Percentiles rank a stretch among this genome's conserved stretches.
Evolutionary conservation across 2,888 invertebrate genomes (phyloP).

Genomic region (Thyatira batis): DNA sequence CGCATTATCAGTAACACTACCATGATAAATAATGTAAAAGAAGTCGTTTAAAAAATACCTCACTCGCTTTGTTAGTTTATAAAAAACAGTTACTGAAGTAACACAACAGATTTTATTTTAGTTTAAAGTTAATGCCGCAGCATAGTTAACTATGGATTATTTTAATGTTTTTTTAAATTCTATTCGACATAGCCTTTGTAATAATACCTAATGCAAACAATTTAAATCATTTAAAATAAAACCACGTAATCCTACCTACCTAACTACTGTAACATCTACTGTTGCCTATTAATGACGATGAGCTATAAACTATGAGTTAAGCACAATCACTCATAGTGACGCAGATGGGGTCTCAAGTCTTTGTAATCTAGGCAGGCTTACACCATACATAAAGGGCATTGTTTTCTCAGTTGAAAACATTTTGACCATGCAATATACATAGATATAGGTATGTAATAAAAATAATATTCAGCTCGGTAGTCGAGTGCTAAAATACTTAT

Average conservation of each 20-base stretch:
- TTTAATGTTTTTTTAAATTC: background rate
- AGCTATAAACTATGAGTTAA: slow-evolving; percentile 80
- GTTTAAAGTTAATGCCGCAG: background rate
- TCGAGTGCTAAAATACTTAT: no score
- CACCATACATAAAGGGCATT: background rate
- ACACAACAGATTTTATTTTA: background rate
- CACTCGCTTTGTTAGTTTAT: slow-evolving; percentile 1
- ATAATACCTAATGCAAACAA: slow-evolving; percentile 44
- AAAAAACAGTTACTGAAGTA: background rate
- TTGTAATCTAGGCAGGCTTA: slow-evolving; percentile 23
- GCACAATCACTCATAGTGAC: slow-evolving; percentile 82
- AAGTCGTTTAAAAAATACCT: no score
- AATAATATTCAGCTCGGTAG: background rate
- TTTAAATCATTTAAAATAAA: slow-evolving; percentile 45
- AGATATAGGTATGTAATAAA: no score
- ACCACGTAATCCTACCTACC: slow-evolving; percentile 41
- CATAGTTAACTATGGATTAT: background rate
- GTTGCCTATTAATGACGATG: slow-evolving; percentile 65
- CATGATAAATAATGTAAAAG: background rate
- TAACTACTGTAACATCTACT: slow-evolving; percentile 48
- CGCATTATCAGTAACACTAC: background rate
- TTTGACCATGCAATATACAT: background rate
- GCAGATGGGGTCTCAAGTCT: slow-evolving; percentile 57
- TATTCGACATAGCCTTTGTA: slow-evolving; percentile 28
- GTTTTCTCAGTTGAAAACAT: background rate